Percentiles rank a stretch among this genome's conserved stretches.
Evolutionary conservation across 2,888 invertebrate species (phyloP).

Genomic region (Halocaridina rubra): DNA sequence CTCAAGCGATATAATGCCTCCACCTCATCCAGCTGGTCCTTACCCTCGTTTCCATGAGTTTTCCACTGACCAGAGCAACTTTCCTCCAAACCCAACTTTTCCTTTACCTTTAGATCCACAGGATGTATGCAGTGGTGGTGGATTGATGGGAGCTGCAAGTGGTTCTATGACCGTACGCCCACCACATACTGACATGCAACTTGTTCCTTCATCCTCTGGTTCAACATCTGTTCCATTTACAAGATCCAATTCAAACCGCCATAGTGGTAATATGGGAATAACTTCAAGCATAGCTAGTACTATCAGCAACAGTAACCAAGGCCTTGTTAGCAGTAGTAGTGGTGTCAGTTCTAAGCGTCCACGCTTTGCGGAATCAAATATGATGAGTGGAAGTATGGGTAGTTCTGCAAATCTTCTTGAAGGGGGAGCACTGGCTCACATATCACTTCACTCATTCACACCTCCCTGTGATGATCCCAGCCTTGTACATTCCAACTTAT

Average conservation of each 20-base stretch:
- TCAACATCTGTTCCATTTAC: constrained; percentile 47
- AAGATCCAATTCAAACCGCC: constrained; percentile 41
- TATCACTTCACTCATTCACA: constrained; percentile 58
- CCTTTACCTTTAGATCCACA: constrained; percentile 58
- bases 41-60: constrained; percentile 62
- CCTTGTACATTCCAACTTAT: constrained; percentile 52
- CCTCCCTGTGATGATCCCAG: constrained; percentile 59
- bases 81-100: constrained; percentile 61
- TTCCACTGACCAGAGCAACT: constrained; percentile 56
- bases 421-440: constrained; percentile 48
- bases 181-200: constrained; percentile 48
- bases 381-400: constrained; percentile 45
- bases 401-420: constrained; percentile 49
- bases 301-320: constrained; percentile 25
- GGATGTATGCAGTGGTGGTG: constrained; percentile 57
- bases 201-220: constrained; percentile 44
- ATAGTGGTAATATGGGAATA: constrained; percentile 24
- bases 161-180: constrained; percentile 38
- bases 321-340: neutral
- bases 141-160: constrained; percentile 41
- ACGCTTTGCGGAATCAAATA: constrained; percentile 47
- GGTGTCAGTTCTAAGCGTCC: constrained; percentile 39
- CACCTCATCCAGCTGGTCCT: constrained; percentile 57
- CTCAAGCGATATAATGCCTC: constrained; percentile 61
- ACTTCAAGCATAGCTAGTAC: constrained; percentile 22